Conservation (phyloP, 2,113 vertebrate species). For the Microtus oregoni region DNA sequence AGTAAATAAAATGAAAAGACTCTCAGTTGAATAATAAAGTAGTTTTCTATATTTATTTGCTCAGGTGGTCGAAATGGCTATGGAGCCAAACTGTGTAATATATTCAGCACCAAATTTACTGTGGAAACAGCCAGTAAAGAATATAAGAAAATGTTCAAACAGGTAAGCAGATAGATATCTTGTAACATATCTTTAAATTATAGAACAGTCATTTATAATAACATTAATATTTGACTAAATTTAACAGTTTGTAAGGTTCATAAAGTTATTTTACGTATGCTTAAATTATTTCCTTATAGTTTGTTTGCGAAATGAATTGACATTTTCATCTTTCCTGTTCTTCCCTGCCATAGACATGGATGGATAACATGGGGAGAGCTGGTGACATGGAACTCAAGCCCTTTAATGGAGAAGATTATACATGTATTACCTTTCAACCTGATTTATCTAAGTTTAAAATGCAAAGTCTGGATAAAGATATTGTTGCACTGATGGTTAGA, state of each 20-base stretch:
- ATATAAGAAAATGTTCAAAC: conserved; percentile 94
- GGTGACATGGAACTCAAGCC: conserved; percentile 90
- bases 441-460: conserved; percentile 98
- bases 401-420: conserved; percentile 95
- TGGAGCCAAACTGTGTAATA: conserved; percentile 99
- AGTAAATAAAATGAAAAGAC: neutral
- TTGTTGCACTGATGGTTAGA: conserved; percentile 96
- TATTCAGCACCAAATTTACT: conserved; percentile 98
- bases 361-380: conserved; percentile 94
- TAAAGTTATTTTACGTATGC: conserved; percentile 7
- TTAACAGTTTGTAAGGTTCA: conserved; percentile 38
- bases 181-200: conserved; percentile 41
- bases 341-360: conserved; percentile 92
- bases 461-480: conserved; percentile 94
- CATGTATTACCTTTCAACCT: conserved; percentile 96
- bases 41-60: conserved; percentile 52
- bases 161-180: conserved; percentile 87
- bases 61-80: conserved; percentile 98
- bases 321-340: conserved; percentile 54
- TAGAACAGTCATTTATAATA: conserved; percentile 14
- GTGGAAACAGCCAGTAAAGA: conserved; percentile 97
- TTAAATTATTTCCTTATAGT: conserved; percentile 40
- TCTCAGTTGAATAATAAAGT: conserved; percentile 31
- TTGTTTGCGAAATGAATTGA: conserved; percentile 34
- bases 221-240: conserved; percentile 4